Conservation (phyloP, 2,888 invertebrate genomes). For the Phalera bucephala region DNA sequence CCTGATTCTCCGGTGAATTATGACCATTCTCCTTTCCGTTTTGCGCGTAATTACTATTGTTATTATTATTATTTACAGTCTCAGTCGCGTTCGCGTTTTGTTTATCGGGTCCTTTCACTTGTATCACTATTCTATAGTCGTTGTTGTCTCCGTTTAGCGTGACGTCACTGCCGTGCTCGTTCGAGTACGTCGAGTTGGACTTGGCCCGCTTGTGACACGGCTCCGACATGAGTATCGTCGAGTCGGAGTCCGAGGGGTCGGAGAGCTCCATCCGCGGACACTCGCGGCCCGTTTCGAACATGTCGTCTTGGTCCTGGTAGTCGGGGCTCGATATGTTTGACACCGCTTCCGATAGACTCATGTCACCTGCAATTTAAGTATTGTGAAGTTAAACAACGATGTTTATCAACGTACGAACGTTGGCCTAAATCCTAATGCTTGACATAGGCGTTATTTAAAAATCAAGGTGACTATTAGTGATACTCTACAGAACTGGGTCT, state of each 20-base stretch:
- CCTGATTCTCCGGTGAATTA: conserved; percentile 81
- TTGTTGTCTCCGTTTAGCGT: conserved; percentile 77
- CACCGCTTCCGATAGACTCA: conserved; percentile 92
- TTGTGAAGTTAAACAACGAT: neutral
- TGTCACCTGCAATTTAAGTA: conserved; percentile 83
- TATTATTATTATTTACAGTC: conserved; percentile 61
- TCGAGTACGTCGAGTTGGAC: conserved; percentile 69
- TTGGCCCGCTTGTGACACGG: conserved; percentile 84
- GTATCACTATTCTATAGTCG: conserved; percentile 91
- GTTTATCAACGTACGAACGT: too few species aligned
- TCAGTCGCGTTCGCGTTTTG: conserved; percentile 59
- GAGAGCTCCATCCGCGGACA: conserved; percentile 92
- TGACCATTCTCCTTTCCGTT: conserved; percentile 73
- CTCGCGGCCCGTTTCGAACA: conserved; percentile 89
- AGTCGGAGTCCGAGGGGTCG: conserved; percentile 95
- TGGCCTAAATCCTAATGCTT: too few species aligned
- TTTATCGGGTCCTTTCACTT: conserved; percentile 80
- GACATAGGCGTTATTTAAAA: too few species aligned
- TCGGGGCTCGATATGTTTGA: conserved; percentile 95
- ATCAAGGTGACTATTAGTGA: too few species aligned
- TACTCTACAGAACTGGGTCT: too few species aligned
- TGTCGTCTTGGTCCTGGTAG: conserved; percentile 94
- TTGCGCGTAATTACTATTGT: conserved; percentile 72
- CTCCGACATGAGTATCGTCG: conserved; percentile 92
- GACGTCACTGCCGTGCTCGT: conserved; percentile 83